Evolutionary conservation across 2,888 invertebrate species (phyloP).

Genomic region (Ecliptopera silaceata): DNA sequence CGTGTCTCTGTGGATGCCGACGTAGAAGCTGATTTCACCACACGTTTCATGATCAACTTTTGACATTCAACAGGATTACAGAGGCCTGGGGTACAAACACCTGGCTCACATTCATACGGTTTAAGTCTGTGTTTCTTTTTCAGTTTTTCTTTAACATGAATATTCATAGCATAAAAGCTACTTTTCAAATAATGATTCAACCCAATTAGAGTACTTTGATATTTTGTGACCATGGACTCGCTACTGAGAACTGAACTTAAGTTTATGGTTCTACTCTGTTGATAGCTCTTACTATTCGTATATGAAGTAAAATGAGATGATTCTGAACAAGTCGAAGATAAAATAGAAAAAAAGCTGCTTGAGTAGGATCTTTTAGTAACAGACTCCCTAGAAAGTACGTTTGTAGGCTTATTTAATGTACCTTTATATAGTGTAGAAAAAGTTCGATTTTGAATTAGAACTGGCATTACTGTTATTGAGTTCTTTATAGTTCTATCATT

Average conservation of each 20-base stretch:
- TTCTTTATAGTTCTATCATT: constrained; percentile 26
- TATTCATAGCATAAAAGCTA: constrained; percentile 29
- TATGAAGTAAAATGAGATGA: not conserved
- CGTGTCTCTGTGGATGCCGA: constrained; percentile 36
- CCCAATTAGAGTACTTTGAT: constrained; percentile 5
- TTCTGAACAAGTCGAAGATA: constrained; percentile 2
- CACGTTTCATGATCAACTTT: constrained; percentile 45
- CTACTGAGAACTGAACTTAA: not conserved
- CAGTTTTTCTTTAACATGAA: constrained; percentile 21
- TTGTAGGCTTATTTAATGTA: not conserved
- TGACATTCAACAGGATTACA: constrained; percentile 45
- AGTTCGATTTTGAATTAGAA: constrained; percentile 5
- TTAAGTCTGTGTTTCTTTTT: constrained; percentile 29
- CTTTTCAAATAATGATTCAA: constrained; percentile 14
- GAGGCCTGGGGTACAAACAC: constrained; percentile 46
- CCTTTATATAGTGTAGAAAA: constrained; percentile 1
- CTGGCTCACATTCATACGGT: constrained; percentile 50
- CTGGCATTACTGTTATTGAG: constrained; percentile 18
- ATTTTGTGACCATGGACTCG: not conserved
- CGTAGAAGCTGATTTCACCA: constrained; percentile 38
- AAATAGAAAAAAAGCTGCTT: constrained; percentile 10
- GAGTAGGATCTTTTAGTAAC: constrained; percentile 1
- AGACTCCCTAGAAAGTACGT: not conserved
- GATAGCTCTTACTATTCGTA: not conserved
- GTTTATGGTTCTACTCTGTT: not conserved